Evolutionary conservation across 2,797 vertebrate species (phyloP), one percentile per base, ranked within the genome.

Genomic region (Sebastolobus alascanus): DNA sequence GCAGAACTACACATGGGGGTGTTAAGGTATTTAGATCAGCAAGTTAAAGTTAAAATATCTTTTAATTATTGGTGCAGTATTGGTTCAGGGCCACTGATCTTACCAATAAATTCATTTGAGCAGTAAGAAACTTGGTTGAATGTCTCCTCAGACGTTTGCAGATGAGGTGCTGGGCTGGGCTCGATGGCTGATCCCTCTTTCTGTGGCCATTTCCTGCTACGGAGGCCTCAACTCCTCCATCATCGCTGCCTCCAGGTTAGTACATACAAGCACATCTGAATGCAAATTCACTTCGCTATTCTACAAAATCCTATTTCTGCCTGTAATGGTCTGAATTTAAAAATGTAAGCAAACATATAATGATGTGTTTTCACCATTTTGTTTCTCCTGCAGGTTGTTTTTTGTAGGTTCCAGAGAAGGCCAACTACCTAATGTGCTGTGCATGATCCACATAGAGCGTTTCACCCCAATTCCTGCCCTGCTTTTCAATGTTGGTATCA

Each of bases 191-290:
- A 97, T 97, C 69, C 96, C 96, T 8, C 84, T 97, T 29, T 94
- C 96, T 33, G 96, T 97, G 84, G 96, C 96, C 52, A 96, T 97
- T 86, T 97, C 96, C 63, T 97, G 96, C 80, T 97, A 96, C 1
- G 96, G 96, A 38, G 95, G 96, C 43, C 93, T 97, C 52, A 97
- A 97, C 90, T 97, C 96, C 22, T 96, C 96, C 35, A 96, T 97
- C 85, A 97, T 97, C 14, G 94, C 96, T 67, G 94, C 95, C 50
- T 97, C 96, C 74, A 96, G 96, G 96, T 97, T 20, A 71, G 88
- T 75, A 40, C 38, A 73, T 8, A 35, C 20, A 2, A 38, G 6
- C 46, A 25, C 16, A 33, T 9, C 5, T 54, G 2, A 22, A 63
- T 33, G 33, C 27, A 35, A 14, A n/a, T 64, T 67, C 20, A 12